These are phyloP conservation scores for Aotus griseimembra DNA, from an alignment of 2,797 vertebrate genomes.

Conservation along the genomic window DNA sequence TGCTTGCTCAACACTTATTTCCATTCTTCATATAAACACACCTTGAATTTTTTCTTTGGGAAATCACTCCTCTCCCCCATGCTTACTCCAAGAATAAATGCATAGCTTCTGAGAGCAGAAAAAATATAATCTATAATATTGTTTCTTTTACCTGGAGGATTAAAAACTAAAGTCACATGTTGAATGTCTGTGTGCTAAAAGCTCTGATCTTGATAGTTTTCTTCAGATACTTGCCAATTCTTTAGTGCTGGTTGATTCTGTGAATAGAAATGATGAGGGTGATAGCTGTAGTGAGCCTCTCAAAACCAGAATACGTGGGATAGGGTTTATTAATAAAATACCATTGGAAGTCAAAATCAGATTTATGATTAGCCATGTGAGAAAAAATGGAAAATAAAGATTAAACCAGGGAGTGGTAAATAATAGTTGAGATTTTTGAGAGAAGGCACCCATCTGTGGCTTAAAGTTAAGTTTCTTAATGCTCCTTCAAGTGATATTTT, in stretches of 20 bases:
- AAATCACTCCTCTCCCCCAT: background rate
- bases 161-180: slow-evolving; percentile 30
- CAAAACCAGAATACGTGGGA: background rate
- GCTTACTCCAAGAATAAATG: background rate
- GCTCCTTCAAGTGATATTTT: background rate
- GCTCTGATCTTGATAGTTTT: background rate
- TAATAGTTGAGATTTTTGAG: background rate
- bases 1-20: background rate
- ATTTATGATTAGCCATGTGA: background rate
- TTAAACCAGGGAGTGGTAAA: background rate
- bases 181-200: background rate
- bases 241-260: background rate
- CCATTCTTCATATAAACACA: background rate
- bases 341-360: background rate
- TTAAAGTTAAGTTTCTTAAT: background rate
- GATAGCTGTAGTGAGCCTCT: background rate
- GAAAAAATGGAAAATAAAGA: background rate
- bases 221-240: background rate
- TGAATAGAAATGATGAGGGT: background rate
- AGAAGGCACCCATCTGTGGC: background rate
- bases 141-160: background rate
- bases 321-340: background rate
- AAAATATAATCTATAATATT: background rate
- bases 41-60: background rate
- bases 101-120: background rate